A percentile compares a stretch with the other conserved stretches of the same genome.
Evolutionary conservation across 53 echinoderm and acorn worm genomes (phyloP).

Genomic region (Henricia sp.): DNA sequence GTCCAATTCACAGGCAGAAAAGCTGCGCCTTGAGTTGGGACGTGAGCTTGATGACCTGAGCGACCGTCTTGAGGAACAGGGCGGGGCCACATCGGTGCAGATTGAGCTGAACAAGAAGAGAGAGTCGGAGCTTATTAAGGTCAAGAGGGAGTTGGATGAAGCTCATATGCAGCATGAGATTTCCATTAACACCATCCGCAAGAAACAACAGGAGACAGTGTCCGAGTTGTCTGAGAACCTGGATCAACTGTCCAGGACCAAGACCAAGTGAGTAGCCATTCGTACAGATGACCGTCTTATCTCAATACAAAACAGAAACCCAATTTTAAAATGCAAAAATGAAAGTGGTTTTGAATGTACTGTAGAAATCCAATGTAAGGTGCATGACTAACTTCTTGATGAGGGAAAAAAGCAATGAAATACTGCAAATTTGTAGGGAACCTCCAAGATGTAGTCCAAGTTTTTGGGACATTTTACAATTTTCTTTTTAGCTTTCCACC

Average conservation of each 20-base stretch:
- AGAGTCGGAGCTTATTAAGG: constrained; percentile 86
- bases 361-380: too few relatives aligned
- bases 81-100: constrained; percentile 95
- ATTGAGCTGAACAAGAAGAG: constrained; percentile 98
- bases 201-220: constrained; percentile 96
- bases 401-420: too few relatives aligned
- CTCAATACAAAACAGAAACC: too few relatives aligned
- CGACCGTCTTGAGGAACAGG: constrained; percentile 99
- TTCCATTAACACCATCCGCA: constrained; percentile 77
- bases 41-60: constrained; percentile 99
- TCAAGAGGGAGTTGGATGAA: constrained; percentile 95
- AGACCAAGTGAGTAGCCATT: constrained; percentile 93
- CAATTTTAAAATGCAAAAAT: too few relatives aligned
- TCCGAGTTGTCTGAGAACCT: constrained; percentile 91
- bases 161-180: constrained; percentile 90
- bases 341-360: too few relatives aligned
- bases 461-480: too few relatives aligned
- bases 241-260: constrained; percentile 79
- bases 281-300: too few relatives aligned
- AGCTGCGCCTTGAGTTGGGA: constrained; percentile 83
- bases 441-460: too few relatives aligned
- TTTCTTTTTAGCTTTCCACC: too few relatives aligned
- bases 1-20: constrained; percentile 99
- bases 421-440: too few relatives aligned
- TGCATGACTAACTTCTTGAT: too few relatives aligned